Percentiles rank a stretch among this genome's conserved stretches.
phyloP scores from a whole-genome alignment of 2,888 invertebrate species.

The Euclidia mi region DNA sequence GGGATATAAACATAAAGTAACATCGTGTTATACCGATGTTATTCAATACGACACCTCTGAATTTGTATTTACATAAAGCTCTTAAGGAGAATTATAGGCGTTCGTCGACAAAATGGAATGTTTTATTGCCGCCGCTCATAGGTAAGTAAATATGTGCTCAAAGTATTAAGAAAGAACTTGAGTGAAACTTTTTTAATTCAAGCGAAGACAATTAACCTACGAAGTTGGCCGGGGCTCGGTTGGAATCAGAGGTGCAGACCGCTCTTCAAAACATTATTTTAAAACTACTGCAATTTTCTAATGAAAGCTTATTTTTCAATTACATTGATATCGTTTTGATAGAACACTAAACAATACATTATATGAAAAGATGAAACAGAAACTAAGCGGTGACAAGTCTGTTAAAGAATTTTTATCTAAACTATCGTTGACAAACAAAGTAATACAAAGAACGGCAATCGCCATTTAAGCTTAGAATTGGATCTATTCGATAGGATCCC shows the following conservation, averaged over 20 bases:
- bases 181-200: conserved; percentile 81
- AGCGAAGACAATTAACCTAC: conserved; percentile 76
- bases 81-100: conserved; percentile 17
- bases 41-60: conserved; percentile 19
- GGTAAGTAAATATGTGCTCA: conserved; percentile 59
- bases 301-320: conserved; percentile 34
- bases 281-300: conserved; percentile 55
- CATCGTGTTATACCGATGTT: conserved; percentile 31
- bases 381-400: too few relatives aligned
- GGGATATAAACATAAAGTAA: conserved; percentile 30
- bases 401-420: too few relatives aligned
- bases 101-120: conserved; percentile 29
- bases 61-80: conserved; percentile 19
- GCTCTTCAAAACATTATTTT: conserved; percentile 62
- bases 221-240: conserved; percentile 64
- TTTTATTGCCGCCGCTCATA: conserved; percentile 42
- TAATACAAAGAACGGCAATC: too few relatives aligned
- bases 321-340: too few relatives aligned
- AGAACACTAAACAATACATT: too few relatives aligned
- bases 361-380: too few relatives aligned
- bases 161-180: conserved; percentile 58
- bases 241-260: conserved; percentile 59
- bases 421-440: too few relatives aligned
- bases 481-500: too few relatives aligned
- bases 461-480: too few relatives aligned